Evolutionary conservation across 2,113 vertebrate species (phyloP).

Genomic region (Neotoma lepida): DNA sequence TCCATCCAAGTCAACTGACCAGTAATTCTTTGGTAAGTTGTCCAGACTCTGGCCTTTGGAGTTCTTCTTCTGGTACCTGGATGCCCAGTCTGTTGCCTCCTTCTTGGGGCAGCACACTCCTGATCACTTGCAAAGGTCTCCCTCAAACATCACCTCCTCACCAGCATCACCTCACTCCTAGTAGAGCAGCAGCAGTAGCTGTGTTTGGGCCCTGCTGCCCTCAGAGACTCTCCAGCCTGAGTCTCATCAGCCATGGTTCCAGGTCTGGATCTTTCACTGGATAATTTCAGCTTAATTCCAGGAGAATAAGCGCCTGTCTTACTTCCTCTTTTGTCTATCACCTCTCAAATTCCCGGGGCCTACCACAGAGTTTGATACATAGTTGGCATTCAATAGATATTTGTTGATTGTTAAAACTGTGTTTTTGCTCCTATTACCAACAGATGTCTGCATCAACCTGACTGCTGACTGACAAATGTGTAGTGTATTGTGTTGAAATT

Average conservation of each 20-base stretch:
- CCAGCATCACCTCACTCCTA: not conserved
- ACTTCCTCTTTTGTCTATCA: not conserved
- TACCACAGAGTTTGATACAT: slow-evolving; percentile 12
- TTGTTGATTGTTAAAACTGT: slow-evolving; percentile 35
- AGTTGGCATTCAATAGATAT: slow-evolving; percentile 33
- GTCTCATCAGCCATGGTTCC: not conserved
- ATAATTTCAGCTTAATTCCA: slow-evolving; percentile 17
- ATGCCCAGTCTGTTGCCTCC: not conserved
- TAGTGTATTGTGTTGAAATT: slow-evolving; percentile 47
- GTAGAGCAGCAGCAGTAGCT: not conserved
- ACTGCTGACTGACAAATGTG: slow-evolving; percentile 1
- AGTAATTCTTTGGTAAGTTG: not conserved
- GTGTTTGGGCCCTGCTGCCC: not conserved
- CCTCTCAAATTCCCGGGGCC: not conserved
- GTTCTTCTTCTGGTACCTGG: not conserved
- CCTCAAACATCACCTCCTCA: not conserved
- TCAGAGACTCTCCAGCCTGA: not conserved
- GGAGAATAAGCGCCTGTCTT: not conserved
- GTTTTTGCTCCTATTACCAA: slow-evolving; percentile 31
- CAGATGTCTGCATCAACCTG: slow-evolving; percentile 59
- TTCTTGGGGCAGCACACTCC: not conserved
- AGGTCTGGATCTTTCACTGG: not conserved
- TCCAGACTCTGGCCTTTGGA: not conserved
- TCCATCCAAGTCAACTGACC: not conserved
- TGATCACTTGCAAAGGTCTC: not conserved